Percentiles rank a stretch among this genome's conserved stretches.
Conservation (phyloP, 2,113 vertebrate genomes). For the Callaeas wilsoni region DNA sequence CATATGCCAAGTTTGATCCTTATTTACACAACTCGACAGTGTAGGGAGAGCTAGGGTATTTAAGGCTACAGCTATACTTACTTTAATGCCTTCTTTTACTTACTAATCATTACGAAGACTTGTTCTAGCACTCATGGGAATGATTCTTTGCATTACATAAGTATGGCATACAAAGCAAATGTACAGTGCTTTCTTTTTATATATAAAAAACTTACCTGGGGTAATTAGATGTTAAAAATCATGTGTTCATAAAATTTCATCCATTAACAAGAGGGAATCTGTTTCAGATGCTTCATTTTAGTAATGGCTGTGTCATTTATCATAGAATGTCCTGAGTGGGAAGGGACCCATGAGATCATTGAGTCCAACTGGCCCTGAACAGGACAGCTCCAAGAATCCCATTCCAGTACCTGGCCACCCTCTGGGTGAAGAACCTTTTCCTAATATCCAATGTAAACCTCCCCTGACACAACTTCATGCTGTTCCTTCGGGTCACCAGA, state of each 20-base stretch:
- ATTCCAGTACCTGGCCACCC: not conserved
- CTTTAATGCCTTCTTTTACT: not conserved
- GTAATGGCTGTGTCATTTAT: not conserved
- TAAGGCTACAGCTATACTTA: not conserved
- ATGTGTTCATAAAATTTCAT: not conserved
- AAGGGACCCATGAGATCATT: not conserved
- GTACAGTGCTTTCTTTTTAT: not conserved
- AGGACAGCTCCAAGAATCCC: not conserved
- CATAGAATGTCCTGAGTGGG: not conserved
- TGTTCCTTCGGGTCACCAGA: not conserved
- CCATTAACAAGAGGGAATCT: not conserved
- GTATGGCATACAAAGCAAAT: not conserved
- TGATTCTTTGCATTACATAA: not conserved
- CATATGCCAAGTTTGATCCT: not conserved
- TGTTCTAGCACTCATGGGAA: not conserved
- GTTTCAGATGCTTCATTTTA: not conserved
- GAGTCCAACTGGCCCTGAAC: not conserved
- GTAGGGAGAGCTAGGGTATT: not conserved
- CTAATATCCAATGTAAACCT: not conserved
- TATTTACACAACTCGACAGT: not conserved
- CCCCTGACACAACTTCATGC: not conserved
- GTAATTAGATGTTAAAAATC: not conserved
- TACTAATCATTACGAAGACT: not conserved
- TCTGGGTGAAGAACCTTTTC: not conserved
- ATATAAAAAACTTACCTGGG: not conserved